Evolutionary conservation across 2,797 vertebrate genomes (phyloP).

Genomic region (Peromyscus nudipes): DNA sequence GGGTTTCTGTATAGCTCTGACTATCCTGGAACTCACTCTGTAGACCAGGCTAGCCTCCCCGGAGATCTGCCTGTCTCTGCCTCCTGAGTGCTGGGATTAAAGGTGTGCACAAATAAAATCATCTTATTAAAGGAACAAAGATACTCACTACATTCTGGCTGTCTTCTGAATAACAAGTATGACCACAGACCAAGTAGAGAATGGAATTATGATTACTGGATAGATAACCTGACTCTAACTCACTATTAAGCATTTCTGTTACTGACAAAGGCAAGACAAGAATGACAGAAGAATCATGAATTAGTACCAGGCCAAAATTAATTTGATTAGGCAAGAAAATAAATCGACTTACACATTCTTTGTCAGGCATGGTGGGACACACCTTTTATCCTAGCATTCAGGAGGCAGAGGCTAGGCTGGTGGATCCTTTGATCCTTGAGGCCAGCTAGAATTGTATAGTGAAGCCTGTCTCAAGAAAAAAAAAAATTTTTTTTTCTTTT

Average conservation of each 20-base stretch:
- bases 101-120: not conserved
- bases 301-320: slow-evolving; percentile 40
- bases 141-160: not conserved
- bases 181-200: not conserved
- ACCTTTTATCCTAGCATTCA: not conserved
- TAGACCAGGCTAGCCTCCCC: not conserved
- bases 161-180: not conserved
- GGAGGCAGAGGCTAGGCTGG: not conserved
- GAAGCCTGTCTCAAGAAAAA: not conserved
- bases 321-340: slow-evolving; percentile 53
- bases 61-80: not conserved
- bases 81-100: not conserved
- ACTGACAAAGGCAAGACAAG: not conserved
- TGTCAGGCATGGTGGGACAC: not conserved
- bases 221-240: slow-evolving; percentile 17
- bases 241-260: not conserved
- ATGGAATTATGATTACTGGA: slow-evolving; percentile 38
- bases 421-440: not conserved
- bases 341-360: not conserved
- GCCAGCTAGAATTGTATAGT: not conserved
- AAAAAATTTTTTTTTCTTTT: not conserved
- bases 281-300: slow-evolving; percentile 46
- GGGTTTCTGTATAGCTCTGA: not conserved
- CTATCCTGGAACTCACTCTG: not conserved
- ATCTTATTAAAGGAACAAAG: not conserved